Base-by-base conservation (phyloP, 2,888 invertebrate genomes). In the Altica lythri region DNA sequence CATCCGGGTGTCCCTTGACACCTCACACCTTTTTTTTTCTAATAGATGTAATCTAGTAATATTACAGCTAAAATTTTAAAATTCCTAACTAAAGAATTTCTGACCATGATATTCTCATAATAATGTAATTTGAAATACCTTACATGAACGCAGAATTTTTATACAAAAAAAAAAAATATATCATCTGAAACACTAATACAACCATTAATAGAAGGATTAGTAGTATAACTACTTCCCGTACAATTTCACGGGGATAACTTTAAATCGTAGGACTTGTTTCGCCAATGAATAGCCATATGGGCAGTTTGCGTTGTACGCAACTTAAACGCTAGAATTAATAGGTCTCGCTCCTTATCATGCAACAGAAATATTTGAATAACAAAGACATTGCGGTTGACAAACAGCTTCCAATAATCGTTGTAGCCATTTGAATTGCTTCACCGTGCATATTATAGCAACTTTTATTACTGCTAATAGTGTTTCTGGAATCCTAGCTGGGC, bases 361-460 rank as follows among this genome's bases (percentile, higher is more conserved):
- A 60, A 60, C 55, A 56, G 60, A 59, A 53, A 58, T 59, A 66
- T 64, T 63, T 62, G 57, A 62, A 62, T 66, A 67, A 67, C 66
- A 66, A 67, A 67, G 67, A 67, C 66, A 64, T 66, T 63, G 60
- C 63, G 53, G 51, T 60, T 67, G 65, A 64, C 65, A 60, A 64
- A 63, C 56, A 62, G 54, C n/a, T 59, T 60, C 52, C 44, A 59
- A 57, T 57, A 59, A 55, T 57, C 57, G 57, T 57, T 57, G 59
- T 59, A 59, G 53, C 52, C 43, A 53, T 59, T 46, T 44, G 53
- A 55, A 52, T 44, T 38, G 42, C 44, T 32, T 45, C 49, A 18
- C 27, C 38, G 47, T 47, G 49, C 50, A 50, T 55, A 55, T 50
- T 48, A 38, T 48, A 30, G 37, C 38, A 29, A 48, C 38, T 48